phyloP scores from a whole-genome alignment of 2,888 invertebrate species.

The Litoditis marina region DNA sequence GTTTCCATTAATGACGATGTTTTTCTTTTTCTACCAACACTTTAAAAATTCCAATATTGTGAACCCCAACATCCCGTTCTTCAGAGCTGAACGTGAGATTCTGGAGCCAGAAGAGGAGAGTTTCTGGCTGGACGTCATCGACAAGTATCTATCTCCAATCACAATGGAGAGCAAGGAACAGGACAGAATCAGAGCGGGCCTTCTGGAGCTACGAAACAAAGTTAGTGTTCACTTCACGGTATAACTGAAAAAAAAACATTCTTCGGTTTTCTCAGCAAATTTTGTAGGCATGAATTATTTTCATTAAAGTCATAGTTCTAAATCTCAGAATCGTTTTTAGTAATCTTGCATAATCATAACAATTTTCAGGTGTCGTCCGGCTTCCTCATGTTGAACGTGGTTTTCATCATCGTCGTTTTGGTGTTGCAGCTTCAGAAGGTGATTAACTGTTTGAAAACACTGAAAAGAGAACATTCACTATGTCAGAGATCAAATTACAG shows the following conservation, averaged over 20 bases:
- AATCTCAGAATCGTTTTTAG: no score
- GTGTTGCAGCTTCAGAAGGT: constrained; percentile 96
- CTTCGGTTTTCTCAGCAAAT: background rate
- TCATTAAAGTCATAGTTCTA: no score
- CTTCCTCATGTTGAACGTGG: constrained; percentile 97
- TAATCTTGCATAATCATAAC: background rate
- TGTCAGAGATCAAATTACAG: no score
- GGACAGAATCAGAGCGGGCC: constrained; percentile 67
- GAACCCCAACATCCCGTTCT: background rate
- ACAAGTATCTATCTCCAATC: constrained; percentile 85
- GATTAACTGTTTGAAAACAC: no score
- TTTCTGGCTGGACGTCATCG: constrained; percentile 92
- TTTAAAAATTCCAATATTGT: no score
- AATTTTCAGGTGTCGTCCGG: constrained; percentile 72
- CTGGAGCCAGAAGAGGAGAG: constrained; percentile 76
- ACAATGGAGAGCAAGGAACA: constrained; percentile 75
- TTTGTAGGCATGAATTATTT: no score
- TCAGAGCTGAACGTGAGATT: constrained; percentile 83
- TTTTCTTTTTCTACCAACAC: no score
- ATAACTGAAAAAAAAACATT: background rate
- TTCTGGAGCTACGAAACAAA: constrained; percentile 89
- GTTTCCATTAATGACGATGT: no score
- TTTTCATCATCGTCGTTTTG: constrained; percentile 96
- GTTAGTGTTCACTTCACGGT: no score
- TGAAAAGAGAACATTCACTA: no score